Percentiles rank a stretch among this genome's conserved stretches.
Conservation (phyloP, 2,888 invertebrate species). For the Desoria tigrina region DNA sequence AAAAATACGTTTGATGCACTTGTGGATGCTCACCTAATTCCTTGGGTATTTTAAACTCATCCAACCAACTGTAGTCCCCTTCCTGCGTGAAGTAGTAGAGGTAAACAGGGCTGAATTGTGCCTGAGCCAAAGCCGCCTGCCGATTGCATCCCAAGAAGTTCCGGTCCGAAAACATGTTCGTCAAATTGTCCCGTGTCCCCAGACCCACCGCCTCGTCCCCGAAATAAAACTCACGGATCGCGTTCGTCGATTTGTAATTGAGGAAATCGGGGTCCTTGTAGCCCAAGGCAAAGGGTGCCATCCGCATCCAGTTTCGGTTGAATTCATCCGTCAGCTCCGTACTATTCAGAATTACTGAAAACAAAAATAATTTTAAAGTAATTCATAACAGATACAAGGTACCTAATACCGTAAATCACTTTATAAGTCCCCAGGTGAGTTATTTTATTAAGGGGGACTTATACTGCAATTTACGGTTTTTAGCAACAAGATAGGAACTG, state of each 20-base stretch:
- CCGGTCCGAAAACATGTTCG: constrained; percentile 44
- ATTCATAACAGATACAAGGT: background rate
- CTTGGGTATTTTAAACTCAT: constrained; percentile 44
- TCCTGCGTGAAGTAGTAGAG: constrained; percentile 44
- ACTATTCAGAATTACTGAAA: constrained; percentile 45
- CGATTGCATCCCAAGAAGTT: constrained; percentile 45
- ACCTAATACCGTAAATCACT: background rate
- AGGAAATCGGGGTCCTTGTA: constrained; percentile 28
- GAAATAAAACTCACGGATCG: constrained; percentile 43
- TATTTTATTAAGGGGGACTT: background rate
- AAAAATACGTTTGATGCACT: too few species aligned
- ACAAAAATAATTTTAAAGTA: constrained; percentile 7
- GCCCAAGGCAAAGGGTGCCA: constrained; percentile 43
- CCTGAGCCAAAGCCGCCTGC: constrained; percentile 33
- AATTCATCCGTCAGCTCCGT: constrained; percentile 43
- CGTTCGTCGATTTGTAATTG: constrained; percentile 22
- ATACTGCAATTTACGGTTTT: too few species aligned
- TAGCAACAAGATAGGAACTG: too few species aligned
- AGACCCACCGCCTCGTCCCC: constrained; percentile 28
- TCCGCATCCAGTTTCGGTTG: constrained; percentile 43
- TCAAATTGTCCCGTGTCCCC: constrained; percentile 39
- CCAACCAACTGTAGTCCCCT: constrained; percentile 43
- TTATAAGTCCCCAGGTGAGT: background rate
- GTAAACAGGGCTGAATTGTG: constrained; percentile 36
- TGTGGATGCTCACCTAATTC: constrained; percentile 36